Conservation (phyloP, 2,113 vertebrate genomes). For the Myotis brandtii region DNA sequence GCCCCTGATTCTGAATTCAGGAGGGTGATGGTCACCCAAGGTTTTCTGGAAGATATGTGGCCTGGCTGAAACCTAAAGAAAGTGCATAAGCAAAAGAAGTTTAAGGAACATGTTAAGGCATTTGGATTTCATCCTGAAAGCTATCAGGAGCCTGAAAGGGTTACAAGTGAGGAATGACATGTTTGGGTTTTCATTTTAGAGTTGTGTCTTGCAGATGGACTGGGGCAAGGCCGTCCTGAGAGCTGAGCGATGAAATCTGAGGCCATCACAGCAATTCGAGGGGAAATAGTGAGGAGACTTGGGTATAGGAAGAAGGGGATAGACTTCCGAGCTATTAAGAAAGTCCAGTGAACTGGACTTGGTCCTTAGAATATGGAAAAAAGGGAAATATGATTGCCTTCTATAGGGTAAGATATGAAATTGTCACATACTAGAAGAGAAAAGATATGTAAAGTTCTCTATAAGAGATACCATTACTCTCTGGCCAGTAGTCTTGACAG, state of each 20-base stretch:
- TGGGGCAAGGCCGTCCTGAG: not conserved
- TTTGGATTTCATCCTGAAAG: slow-evolving; percentile 58
- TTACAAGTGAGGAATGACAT: not conserved
- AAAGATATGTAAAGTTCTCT: not conserved
- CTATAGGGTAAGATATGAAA: not conserved
- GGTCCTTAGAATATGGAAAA: not conserved
- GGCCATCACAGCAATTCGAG: not conserved
- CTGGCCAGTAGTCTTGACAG: not conserved
- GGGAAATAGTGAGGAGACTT: not conserved
- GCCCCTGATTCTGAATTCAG: not conserved
- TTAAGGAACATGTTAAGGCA: slow-evolving; percentile 38
- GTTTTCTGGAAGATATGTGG: not conserved
- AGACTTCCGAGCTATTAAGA: slow-evolving; percentile 5
- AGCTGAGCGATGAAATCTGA: not conserved
- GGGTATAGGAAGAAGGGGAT: not conserved
- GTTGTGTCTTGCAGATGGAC: not conserved
- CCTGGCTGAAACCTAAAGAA: not conserved
- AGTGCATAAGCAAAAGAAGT: not conserved
- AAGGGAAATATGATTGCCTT: not conserved
- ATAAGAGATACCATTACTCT: not conserved
- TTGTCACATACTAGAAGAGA: not conserved
- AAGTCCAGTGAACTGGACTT: not conserved
- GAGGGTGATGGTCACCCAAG: not conserved
- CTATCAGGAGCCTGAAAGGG: not conserved
- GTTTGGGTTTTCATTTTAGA: slow-evolving; percentile 31